phyloP scores from a whole-genome alignment of 2,888 invertebrate species.

The Epinotia nisella region DNA sequence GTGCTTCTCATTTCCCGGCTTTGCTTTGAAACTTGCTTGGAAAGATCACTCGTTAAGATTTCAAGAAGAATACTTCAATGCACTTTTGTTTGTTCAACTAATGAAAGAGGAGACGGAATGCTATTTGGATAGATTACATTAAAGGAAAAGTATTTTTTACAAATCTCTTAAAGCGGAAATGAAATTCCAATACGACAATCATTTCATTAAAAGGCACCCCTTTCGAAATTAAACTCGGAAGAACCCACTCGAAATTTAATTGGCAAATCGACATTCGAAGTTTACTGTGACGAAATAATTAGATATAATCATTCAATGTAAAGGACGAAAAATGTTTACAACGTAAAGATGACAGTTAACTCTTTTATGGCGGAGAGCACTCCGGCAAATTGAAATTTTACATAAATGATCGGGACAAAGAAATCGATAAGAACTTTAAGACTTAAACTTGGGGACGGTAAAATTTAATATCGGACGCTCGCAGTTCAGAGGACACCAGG shows the following conservation, averaged over 20 bases:
- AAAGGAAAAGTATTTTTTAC: conserved; percentile 28
- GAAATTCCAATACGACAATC: conserved; percentile 42
- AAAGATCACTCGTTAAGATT: conserved; percentile 46
- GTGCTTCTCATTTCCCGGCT: conserved; percentile 48
- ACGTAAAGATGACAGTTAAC: conserved; percentile 58
- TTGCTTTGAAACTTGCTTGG: conserved; percentile 50
- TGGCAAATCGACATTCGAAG: conserved; percentile 33
- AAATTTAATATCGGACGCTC: conserved; percentile 75
- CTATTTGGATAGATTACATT: conserved; percentile 21
- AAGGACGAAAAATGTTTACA: conserved; percentile 38
- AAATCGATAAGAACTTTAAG: conserved; percentile 70
- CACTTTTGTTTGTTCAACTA: conserved; percentile 44
- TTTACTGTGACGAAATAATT: conserved; percentile 24
- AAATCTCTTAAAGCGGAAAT: conserved; percentile 17
- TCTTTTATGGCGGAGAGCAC: conserved; percentile 64
- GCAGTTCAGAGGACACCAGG: conserved; percentile 74
- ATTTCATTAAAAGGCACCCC: conserved; percentile 40
- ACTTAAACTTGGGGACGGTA: conserved; percentile 73
- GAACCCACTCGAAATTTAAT: conserved; percentile 32
- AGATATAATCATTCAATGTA: conserved; percentile 1
- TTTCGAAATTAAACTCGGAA: conserved; percentile 26
- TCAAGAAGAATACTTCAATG: conserved; percentile 43
- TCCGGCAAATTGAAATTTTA: conserved; percentile 65
- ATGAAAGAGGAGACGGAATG: conserved; percentile 47
- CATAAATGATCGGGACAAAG: conserved; percentile 65